Percentiles rank a stretch among this genome's conserved stretches.
phyloP scores from a whole-genome alignment of 2,113 vertebrate genomes.

The Athene noctua region DNA sequence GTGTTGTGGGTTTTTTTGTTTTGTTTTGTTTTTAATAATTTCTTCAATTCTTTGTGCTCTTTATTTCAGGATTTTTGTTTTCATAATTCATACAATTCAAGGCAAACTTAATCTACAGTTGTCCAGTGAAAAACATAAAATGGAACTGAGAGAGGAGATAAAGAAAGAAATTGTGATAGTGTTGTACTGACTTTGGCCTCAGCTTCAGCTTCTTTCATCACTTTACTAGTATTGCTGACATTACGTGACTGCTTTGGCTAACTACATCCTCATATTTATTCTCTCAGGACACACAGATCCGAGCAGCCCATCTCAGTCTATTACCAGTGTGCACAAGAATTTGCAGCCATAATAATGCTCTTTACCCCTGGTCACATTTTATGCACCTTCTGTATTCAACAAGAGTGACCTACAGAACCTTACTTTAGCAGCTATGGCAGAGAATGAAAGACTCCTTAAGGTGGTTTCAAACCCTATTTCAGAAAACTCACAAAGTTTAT shows the following conservation, averaged over 20 bases:
- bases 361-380: neutral
- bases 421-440: neutral
- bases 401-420: neutral
- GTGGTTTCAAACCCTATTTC: neutral
- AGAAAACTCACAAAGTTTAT: neutral
- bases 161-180: neutral
- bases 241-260: neutral
- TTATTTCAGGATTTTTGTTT: neutral
- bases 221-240: neutral
- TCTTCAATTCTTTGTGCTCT: neutral
- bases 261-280: neutral
- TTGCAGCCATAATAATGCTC: neutral
- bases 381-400: neutral
- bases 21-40: too few species aligned
- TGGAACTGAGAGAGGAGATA: neutral
- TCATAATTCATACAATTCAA: neutral
- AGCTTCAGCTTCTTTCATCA: neutral
- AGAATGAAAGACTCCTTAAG: neutral
- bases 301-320: neutral
- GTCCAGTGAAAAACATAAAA: neutral
- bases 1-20: neutral
- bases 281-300: neutral
- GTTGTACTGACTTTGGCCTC: neutral
- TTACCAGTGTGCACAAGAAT: neutral
- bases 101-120: neutral